Evolutionary conservation across 2,888 invertebrate species (phyloP).

Genomic region (Oligia strigilis): DNA sequence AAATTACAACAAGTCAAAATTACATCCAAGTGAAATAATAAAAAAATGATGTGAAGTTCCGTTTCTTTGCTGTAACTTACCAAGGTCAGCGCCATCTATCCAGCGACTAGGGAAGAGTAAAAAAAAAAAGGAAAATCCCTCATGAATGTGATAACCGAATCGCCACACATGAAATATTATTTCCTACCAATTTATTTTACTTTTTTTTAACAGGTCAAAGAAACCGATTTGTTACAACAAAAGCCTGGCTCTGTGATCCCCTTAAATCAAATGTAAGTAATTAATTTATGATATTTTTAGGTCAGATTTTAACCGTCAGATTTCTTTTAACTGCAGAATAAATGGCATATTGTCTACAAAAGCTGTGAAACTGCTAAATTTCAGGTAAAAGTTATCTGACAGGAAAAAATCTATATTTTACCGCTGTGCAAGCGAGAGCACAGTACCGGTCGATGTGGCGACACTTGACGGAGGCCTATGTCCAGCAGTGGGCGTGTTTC

Average conservation of each 20-base stretch:
- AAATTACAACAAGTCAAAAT: no score
- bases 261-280: slow-evolving; percentile 73
- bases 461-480: not conserved
- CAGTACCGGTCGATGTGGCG: not conserved
- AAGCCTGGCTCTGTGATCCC: slow-evolving; percentile 58
- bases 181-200: not conserved
- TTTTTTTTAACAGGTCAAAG: slow-evolving; percentile 75
- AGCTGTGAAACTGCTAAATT: not conserved
- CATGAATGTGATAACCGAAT: no score
- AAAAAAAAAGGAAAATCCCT: no score
- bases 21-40: no score
- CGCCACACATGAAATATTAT: not conserved
- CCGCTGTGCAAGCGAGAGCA: not conserved
- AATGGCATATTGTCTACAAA: not conserved
- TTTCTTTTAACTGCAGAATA: not conserved
- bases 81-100: no score
- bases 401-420: not conserved
- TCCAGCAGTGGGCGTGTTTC: no score
- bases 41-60: no score
- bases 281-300: not conserved
- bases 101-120: no score
- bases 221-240: slow-evolving; percentile 74
- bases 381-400: not conserved
- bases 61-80: no score
- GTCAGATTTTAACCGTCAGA: not conserved